phyloP scores from a whole-genome alignment of 2,113 vertebrate species.

The Parus major region DNA sequence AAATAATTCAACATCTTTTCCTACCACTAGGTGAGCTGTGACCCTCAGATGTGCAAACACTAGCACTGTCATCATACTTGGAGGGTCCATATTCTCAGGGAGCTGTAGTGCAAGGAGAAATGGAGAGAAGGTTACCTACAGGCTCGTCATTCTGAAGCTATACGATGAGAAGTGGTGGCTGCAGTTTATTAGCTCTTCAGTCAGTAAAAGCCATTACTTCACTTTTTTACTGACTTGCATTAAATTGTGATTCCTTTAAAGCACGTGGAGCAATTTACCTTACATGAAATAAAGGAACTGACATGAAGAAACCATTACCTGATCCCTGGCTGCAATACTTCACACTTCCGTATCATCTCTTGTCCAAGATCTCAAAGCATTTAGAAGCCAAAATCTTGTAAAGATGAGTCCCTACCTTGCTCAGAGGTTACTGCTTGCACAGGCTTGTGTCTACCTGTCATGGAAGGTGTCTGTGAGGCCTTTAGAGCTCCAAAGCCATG shows the following conservation, averaged over 20 bases:
- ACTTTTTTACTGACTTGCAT: not conserved
- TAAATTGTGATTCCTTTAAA: conserved; percentile 20
- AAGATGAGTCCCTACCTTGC: not conserved
- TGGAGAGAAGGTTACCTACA: not conserved
- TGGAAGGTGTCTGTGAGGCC: not conserved
- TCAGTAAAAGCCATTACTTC: conserved; percentile 9
- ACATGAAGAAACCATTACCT: not conserved
- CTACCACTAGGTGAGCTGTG: not conserved
- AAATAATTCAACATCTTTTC: not conserved
- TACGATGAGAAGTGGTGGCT: not conserved
- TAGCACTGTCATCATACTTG: not conserved
- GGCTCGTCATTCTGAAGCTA: not conserved
- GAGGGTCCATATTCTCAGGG: not conserved
- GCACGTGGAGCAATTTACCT: not conserved
- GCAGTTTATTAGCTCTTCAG: conserved; percentile 30
- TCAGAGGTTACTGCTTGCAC: not conserved
- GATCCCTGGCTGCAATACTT: not conserved
- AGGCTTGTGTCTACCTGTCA: not conserved
- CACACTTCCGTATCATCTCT: not conserved
- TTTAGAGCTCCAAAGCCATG: not conserved
- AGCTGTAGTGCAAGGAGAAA: not conserved
- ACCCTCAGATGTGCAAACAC: not conserved
- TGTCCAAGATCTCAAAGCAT: not conserved
- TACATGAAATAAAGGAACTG: not conserved
- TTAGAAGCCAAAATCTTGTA: not conserved